A percentile compares a stretch with the other conserved stretches of the same genome.
phyloP scores from a whole-genome alignment of 2,797 vertebrate species.

The Clarias pachynema region DNA sequence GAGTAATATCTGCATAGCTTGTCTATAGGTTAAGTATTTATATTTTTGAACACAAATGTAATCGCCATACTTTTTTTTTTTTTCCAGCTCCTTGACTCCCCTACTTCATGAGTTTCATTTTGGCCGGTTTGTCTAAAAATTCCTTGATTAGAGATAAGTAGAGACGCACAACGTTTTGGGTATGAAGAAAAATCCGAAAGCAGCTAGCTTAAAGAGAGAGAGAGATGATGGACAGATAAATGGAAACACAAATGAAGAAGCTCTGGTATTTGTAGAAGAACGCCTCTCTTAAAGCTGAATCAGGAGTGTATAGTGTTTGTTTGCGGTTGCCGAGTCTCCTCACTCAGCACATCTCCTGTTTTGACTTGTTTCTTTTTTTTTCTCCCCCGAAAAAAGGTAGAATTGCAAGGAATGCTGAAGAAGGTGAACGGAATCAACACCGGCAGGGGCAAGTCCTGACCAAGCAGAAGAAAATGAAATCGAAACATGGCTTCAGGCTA shows the following conservation, averaged over 20 bases:
- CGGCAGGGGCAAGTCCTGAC: slow-evolving; percentile 15
- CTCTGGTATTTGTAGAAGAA: not conserved
- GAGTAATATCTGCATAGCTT: no score
- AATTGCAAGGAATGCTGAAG: not conserved
- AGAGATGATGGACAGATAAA: not conserved
- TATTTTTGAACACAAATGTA: no score
- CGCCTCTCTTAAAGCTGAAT: not conserved
- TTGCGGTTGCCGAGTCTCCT: not conserved
- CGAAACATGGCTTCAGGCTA: slow-evolving; percentile 49
- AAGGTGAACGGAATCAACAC: not conserved
- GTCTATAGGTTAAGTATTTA: no score
- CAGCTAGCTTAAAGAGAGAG: not conserved
- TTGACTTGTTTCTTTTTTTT: slow-evolving; percentile 8
- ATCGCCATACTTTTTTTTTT: no score
- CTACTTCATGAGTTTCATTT: no score
- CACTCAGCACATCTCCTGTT: slow-evolving; percentile 8
- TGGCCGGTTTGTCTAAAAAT: no score
- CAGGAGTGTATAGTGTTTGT: not conserved
- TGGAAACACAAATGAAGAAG: not conserved
- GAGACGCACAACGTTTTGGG: not conserved
- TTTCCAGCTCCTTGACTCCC: no score
- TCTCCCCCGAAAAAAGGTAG: no score
- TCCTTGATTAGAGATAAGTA: no score
- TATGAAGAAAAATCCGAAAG: no score
- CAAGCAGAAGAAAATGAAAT: slow-evolving; percentile 41